Conservation (phyloP, 2,888 invertebrate species). For the Orgyia antiqua region DNA sequence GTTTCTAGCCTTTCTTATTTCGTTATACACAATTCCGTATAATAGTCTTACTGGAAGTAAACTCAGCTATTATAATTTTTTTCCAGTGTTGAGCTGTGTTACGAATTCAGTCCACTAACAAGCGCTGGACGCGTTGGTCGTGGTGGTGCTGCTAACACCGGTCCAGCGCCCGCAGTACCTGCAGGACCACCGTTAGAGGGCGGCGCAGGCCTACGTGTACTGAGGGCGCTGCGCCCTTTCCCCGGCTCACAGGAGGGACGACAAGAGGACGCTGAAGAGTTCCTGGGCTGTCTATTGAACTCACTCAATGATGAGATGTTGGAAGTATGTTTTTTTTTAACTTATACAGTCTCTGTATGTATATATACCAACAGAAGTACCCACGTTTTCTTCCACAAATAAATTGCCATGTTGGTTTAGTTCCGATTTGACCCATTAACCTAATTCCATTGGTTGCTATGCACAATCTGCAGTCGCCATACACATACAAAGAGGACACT, state of each 20-base stretch:
- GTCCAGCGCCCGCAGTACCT: slow-evolving; percentile 58
- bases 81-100: slow-evolving; percentile 87
- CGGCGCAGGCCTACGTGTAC: slow-evolving; percentile 89
- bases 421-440: no score
- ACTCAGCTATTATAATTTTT: no score
- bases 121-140: slow-evolving; percentile 63
- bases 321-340: slow-evolving; percentile 78
- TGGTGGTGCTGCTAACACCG: slow-evolving; percentile 41
- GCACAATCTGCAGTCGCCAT: no score
- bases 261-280: slow-evolving; percentile 99
- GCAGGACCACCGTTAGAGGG: slow-evolving; percentile 93
- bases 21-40: no score
- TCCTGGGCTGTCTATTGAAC: slow-evolving; percentile 94
- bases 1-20: no score
- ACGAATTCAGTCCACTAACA: slow-evolving; percentile 85
- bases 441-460: no score
- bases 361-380: neutral
- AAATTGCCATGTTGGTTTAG: no score
- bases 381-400: no score
- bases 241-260: slow-evolving; percentile 86
- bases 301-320: slow-evolving; percentile 98
- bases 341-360: no score
- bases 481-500: no score
- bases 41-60: no score
- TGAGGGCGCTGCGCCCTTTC: slow-evolving; percentile 85